Percentiles rank a stretch among this genome's conserved stretches.
These are phyloP conservation scores for Coptodon bakossiorum DNA, from an alignment of 2,113 vertebrate species.

Conservation along the genomic window DNA sequence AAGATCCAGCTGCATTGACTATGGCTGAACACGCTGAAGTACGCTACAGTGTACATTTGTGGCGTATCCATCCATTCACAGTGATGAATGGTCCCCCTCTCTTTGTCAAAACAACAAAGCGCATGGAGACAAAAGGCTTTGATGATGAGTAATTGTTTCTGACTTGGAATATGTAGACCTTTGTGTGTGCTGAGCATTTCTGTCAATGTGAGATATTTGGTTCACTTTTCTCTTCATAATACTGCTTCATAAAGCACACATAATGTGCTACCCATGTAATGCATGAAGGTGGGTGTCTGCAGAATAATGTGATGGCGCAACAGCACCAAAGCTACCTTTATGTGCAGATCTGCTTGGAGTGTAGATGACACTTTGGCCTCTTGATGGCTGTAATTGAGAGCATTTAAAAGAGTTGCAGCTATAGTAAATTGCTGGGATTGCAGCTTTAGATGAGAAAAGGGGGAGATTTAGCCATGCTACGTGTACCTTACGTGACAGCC, in stretches of 20 bases:
- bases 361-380: constrained; percentile 2
- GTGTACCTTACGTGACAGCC: constrained; percentile 2
- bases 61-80: constrained; percentile 13
- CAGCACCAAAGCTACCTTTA: background rate
- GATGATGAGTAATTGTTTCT: constrained; percentile 58
- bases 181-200: constrained; percentile 32
- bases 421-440: background rate
- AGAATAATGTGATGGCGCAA: background rate
- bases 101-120: constrained; percentile 60
- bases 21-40: constrained; percentile 9
- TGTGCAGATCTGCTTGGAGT: background rate
- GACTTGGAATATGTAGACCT: constrained; percentile 34
- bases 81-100: constrained; percentile 49
- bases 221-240: constrained; percentile 34
- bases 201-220: constrained; percentile 43
- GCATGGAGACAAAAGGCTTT: constrained; percentile 45
- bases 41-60: constrained; percentile 1
- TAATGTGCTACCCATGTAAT: constrained; percentile 35
- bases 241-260: constrained; percentile 8
- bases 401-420: background rate
- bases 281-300: constrained; percentile 7
- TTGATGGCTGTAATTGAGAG: background rate
- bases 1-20: background rate
- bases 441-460: background rate
- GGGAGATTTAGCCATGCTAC: background rate